Evolutionary conservation across 2,888 invertebrate genomes (phyloP), one percentile per base, ranked within the genome.

Genomic region (Macroteleia sp.): DNA sequence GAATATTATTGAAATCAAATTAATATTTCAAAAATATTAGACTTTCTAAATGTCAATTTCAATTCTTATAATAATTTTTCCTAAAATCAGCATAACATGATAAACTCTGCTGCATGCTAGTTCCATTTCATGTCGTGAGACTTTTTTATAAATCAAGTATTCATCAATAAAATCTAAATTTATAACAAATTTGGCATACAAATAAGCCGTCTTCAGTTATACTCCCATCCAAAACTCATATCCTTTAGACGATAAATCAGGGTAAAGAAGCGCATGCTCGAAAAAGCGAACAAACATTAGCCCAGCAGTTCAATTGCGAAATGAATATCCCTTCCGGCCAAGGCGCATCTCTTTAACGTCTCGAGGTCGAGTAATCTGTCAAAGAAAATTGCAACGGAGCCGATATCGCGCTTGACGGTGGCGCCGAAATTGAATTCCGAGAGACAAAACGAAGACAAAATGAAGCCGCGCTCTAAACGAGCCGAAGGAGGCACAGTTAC

Each of bases 361-460:
- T 34, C n/a, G n/a, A 25, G 19, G 10, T 2, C 36, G 8, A 54
- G 54, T 54, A 54, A 54, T 54, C 54, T 39, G 54, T 54, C 54
- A 54, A 54, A 39, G 54, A 54, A 54, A 54, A 54, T 54, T 54
- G 54, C 32, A 39, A 36, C 36, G 20, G 52, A 44, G 44, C 44
- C 22, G 25, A 44, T 44, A 44, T 44, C 44, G 44, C 14, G 14
- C n/a, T n/a, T n/a, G n/a, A 25, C 25, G 5, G 17, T n/a, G n/a
- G 22, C 34, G 59, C 19, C 32, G 59, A 61, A 61, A 61, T 61
- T 61, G 34, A 46, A 61, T 61, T 61, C 28, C 46, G 25, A 32
- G 36, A 61, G 59, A 61, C 34, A 61, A 44, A 44, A 61, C 46
- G 34, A 46, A 44, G 59, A 41, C 39, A 17, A 41, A 28, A 39